A percentile compares a stretch with the other conserved stretches of the same genome.
phyloP scores from a whole-genome alignment of 2,888 invertebrate genomes.

The Melanchra persicariae region DNA sequence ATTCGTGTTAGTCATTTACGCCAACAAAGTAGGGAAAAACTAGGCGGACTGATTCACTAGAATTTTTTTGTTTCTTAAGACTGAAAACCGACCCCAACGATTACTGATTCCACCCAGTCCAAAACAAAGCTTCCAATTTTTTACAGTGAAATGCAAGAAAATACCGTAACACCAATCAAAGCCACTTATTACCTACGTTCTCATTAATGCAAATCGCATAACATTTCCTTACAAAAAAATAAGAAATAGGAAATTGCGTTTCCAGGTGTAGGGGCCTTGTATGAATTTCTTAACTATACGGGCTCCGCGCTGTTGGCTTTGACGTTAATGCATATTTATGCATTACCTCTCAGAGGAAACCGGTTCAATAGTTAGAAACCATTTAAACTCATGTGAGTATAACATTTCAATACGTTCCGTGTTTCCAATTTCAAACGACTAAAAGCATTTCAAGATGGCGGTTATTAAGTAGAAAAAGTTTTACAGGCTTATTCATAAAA shows the following conservation, averaged over 20 bases:
- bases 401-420: constrained; percentile 30
- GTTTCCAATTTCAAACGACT: constrained; percentile 25
- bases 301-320: constrained; percentile 39
- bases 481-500: background rate
- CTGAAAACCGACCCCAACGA: background rate
- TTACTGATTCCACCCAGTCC: too few relatives aligned
- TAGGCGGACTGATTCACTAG: too few relatives aligned
- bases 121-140: background rate
- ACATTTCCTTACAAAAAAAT: constrained; percentile 16
- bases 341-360: constrained; percentile 37
- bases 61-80: too few relatives aligned
- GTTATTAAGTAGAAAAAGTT: background rate
- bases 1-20: too few relatives aligned
- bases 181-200: constrained; percentile 20
- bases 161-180: constrained; percentile 21
- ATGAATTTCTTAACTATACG: constrained; percentile 59
- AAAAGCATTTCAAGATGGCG: constrained; percentile 1
- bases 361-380: constrained; percentile 38
- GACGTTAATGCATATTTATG: constrained; percentile 63
- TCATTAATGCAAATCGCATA: constrained; percentile 23
- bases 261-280: constrained; percentile 38
- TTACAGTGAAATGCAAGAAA: background rate
- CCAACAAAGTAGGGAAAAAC: too few relatives aligned
- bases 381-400: constrained; percentile 18
- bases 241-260: constrained; percentile 21